Conservation (phyloP, 2,113 vertebrate genomes). For the Aspidoscelis tigris region DNA sequence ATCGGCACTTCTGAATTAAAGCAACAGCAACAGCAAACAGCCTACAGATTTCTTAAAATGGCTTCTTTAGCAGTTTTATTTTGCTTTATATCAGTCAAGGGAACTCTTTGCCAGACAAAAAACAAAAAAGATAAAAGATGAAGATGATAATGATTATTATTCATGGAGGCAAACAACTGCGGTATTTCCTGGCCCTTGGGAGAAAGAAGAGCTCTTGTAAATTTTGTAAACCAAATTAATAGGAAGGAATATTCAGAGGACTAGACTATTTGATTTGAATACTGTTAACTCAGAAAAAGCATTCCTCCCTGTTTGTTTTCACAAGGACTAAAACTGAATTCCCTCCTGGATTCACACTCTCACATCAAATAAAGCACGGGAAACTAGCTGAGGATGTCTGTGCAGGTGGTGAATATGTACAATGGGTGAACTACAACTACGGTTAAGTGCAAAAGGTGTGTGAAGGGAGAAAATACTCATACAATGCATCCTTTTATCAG, state of each 20-base stretch:
- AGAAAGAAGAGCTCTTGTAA: slow-evolving; percentile 6
- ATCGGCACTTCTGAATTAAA: slow-evolving; percentile 30
- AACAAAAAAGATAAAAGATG: neutral
- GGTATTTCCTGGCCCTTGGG: slow-evolving; percentile 12
- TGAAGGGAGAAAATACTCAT: no score
- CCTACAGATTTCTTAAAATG: slow-evolving; percentile 26
- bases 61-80: slow-evolving; percentile 46
- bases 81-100: slow-evolving; percentile 51
- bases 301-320: neutral
- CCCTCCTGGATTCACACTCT: neutral
- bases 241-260: neutral
- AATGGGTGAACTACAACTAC: no score
- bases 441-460: neutral
- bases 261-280: neutral
- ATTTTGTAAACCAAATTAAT: slow-evolving; percentile 18
- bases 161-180: slow-evolving; percentile 18
- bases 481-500: neutral
- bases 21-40: slow-evolving; percentile 1
- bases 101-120: slow-evolving; percentile 30
- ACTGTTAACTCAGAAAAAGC: neutral
- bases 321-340: neutral
- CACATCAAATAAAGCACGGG: neutral
- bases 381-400: neutral
- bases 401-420: no score
- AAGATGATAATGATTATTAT: slow-evolving; percentile 18